These are phyloP conservation scores for Zootoca vivipara DNA, from an alignment of 2,113 vertebrate genomes.

Conservation along the genomic window DNA sequence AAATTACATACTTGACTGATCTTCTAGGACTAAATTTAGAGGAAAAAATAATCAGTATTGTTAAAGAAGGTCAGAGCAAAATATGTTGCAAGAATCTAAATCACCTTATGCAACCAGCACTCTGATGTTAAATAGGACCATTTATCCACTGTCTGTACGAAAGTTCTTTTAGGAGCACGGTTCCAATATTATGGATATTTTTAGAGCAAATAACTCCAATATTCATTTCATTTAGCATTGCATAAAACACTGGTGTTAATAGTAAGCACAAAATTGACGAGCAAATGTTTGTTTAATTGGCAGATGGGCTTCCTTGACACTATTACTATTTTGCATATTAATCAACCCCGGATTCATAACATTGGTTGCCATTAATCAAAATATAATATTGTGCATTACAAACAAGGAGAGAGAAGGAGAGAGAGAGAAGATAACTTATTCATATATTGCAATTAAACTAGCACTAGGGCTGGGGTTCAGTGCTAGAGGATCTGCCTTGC, in stretches of 20 bases:
- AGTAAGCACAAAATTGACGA: background rate
- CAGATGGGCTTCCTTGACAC: background rate
- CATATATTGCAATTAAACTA: background rate
- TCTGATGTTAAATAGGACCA: rapidly evolving
- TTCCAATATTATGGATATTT: conserved; percentile 5
- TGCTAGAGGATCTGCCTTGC: too few species aligned
- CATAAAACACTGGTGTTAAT: background rate
- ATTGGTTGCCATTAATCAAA: background rate
- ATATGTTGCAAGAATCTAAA: conserved; percentile 7
- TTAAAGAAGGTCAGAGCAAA: background rate
- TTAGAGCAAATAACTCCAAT: conserved; percentile 11
- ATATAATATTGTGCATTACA: background rate
- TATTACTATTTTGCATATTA: background rate
- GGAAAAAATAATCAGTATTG: background rate
- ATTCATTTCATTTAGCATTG: background rate
- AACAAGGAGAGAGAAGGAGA: background rate
- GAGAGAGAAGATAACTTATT: background rate
- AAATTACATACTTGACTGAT: conserved; percentile 40
- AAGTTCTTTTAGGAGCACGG: background rate
- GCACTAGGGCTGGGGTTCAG: background rate
- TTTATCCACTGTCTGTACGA: rapidly evolving
- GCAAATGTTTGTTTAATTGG: background rate
- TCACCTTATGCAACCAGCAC: background rate
- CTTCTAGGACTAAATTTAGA: conserved; percentile 13
- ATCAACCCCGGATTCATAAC: background rate